phyloP scores from a whole-genome alignment of 2,888 invertebrate genomes.

The Agriopis aurantiaria region DNA sequence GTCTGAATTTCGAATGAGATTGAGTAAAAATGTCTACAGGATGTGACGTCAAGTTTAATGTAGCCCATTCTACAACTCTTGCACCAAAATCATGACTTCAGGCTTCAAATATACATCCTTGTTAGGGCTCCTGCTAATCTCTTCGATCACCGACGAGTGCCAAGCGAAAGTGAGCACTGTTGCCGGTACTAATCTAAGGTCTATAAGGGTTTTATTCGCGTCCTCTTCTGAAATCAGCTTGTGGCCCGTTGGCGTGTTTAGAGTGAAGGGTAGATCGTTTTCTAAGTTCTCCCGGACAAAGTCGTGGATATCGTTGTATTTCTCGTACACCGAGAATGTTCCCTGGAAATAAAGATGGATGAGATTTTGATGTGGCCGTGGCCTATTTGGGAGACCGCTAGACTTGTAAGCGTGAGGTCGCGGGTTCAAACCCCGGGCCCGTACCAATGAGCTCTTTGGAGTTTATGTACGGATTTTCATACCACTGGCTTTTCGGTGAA shows the following conservation, averaged over 20 bases:
- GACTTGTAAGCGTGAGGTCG: too few relatives aligned
- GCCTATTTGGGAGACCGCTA: too few relatives aligned
- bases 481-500: too few relatives aligned
- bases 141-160: constrained; percentile 84
- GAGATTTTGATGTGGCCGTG: too few relatives aligned
- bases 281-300: constrained; percentile 93
- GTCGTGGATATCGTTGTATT: constrained; percentile 89
- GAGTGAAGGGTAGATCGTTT: constrained; percentile 89
- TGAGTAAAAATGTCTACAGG: too few relatives aligned
- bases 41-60: background rate
- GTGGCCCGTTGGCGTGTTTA: constrained; percentile 90
- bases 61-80: constrained; percentile 72
- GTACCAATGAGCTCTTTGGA: too few relatives aligned
- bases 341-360: constrained; percentile 85
- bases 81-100: constrained; percentile 90
- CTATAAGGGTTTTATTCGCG: constrained; percentile 90
- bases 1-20: too few relatives aligned
- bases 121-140: constrained; percentile 81
- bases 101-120: constrained; percentile 90
- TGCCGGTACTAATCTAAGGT: constrained; percentile 93
- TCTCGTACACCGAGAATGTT: constrained; percentile 95
- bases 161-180: constrained; percentile 92
- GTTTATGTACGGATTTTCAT: too few relatives aligned
- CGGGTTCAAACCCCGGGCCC: too few relatives aligned
- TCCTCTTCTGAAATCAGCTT: constrained; percentile 88